These are phyloP conservation scores for Invenusta paracnida DNA, from an alignment of 2,888 invertebrate genomes.

Conservation along the genomic window DNA sequence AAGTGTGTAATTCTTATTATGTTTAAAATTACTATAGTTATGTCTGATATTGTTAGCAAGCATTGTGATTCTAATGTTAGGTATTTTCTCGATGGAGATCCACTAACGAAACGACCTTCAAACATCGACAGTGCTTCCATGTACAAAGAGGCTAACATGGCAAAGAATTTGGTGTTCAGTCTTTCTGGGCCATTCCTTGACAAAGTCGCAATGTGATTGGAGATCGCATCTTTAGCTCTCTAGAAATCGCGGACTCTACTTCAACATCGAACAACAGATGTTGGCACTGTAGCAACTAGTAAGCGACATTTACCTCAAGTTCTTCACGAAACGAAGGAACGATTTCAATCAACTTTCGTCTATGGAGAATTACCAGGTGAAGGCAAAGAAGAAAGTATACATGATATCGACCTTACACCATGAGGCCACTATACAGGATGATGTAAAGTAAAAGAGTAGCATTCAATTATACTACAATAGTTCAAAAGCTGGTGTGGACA, in stretches of 20 bases:
- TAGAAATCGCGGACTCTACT: not conserved
- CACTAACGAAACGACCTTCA: no score
- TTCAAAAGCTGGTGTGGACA: slow-evolving; percentile 28
- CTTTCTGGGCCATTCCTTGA: slow-evolving; percentile 27
- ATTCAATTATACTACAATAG: slow-evolving; percentile 26
- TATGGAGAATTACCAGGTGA: not conserved
- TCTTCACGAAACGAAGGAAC: slow-evolving; percentile 4
- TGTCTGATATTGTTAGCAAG: slow-evolving; percentile 7
- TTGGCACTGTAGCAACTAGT: slow-evolving; percentile 1
- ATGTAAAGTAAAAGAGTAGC: slow-evolving; percentile 12
- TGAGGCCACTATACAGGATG: slow-evolving; percentile 27
- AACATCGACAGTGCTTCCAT: slow-evolving; percentile 21
- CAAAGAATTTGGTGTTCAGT: slow-evolving; percentile 25
- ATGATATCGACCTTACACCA: slow-evolving; percentile 26
- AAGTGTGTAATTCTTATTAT: slow-evolving; percentile 27
- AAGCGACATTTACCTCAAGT: not conserved
- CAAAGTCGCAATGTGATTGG: slow-evolving; percentile 19
- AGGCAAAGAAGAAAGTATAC: slow-evolving; percentile 19
- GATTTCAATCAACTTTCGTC: not conserved
- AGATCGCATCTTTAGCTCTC: not conserved
- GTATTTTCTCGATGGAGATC: no score
- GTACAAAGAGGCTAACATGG: slow-evolving; percentile 22
- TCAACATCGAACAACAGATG: not conserved
- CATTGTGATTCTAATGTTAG: no score
- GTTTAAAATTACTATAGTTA: slow-evolving; percentile 26